phyloP scores from a whole-genome alignment of 2,888 invertebrate genomes.

The Stratiomys singularior region DNA sequence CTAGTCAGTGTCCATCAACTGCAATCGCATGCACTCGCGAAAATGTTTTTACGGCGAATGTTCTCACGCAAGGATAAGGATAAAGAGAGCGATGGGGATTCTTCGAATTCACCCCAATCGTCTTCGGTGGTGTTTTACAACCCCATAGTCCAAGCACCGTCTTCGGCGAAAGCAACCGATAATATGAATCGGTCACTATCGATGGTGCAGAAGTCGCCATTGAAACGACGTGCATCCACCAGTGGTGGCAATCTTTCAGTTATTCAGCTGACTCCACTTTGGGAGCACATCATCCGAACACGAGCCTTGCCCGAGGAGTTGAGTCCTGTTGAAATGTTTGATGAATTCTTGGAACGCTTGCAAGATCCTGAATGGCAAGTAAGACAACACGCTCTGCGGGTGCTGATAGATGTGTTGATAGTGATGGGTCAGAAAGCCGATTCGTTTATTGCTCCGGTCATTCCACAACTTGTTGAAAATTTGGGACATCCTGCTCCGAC shows the following conservation, averaged over 20 bases:
- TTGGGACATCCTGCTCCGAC: conserved; percentile 83
- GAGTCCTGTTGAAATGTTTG: conserved; percentile 74
- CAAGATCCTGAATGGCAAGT: conserved; percentile 87
- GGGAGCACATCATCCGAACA: conserved; percentile 83
- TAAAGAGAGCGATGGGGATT: conserved; percentile 18
- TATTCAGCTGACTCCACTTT: conserved; percentile 76
- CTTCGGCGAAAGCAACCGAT: conserved; percentile 3
- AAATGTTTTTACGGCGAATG: conserved; percentile 63
- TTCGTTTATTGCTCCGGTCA: conserved; percentile 71
- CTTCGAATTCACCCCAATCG: conserved; percentile 17
- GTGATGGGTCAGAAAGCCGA: conserved; percentile 77
- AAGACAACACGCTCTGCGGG: conserved; percentile 81
- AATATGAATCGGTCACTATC: conserved; percentile 9
- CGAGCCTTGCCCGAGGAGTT: conserved; percentile 76
- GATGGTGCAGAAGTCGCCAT: conserved; percentile 39
- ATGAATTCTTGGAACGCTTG: conserved; percentile 77
- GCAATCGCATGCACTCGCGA: conserved; percentile 37
- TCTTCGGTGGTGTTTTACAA: not conserved
- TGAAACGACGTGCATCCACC: conserved; percentile 32
- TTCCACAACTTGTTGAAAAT: conserved; percentile 79
- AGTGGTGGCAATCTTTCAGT: conserved; percentile 52
- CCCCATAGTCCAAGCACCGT: not conserved
- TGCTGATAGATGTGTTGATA: conserved; percentile 81
- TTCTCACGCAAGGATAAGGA: conserved; percentile 58
- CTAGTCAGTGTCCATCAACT: not conserved